Evolutionary conservation across 2,113 vertebrate genomes (phyloP).

Genomic region (Hemiscyllium ocellatum): DNA sequence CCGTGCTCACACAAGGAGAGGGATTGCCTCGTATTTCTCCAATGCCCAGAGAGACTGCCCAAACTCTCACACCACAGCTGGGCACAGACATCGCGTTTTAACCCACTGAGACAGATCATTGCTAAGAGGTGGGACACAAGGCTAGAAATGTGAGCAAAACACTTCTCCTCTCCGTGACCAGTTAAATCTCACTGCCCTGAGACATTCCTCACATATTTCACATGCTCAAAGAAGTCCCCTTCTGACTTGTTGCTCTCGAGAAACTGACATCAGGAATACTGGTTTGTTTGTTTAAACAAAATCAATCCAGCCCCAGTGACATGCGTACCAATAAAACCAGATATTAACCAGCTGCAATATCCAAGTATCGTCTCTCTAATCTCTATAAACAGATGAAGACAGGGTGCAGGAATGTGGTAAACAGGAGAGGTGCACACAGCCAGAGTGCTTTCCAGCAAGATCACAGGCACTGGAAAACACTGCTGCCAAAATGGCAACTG

Average conservation of each 20-base stretch:
- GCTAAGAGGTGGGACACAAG: background rate
- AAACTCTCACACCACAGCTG: background rate
- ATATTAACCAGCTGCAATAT: background rate
- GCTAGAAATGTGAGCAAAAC: background rate
- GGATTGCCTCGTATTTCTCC: no score
- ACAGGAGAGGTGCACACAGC: background rate
- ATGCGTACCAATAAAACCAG: background rate
- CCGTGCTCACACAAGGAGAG: no score
- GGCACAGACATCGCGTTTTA: background rate
- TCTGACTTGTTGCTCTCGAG: background rate
- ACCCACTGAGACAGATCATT: background rate
- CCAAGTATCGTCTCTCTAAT: no score
- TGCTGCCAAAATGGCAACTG: constrained; percentile 16
- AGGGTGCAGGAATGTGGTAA: background rate
- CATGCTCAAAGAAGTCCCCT: background rate
- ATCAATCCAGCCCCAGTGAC: background rate
- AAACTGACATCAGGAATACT: no score
- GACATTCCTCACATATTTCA: background rate
- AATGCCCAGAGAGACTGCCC: background rate
- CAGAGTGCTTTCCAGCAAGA: background rate
- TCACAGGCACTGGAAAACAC: background rate
- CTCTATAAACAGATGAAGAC: no score
- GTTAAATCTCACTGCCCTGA: background rate
- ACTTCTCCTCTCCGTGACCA: background rate
- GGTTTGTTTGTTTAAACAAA: background rate